Evolutionary conservation across 2,888 invertebrate species (phyloP), one percentile per base, ranked within the genome.

Genomic region (Nebria salina): DNA sequence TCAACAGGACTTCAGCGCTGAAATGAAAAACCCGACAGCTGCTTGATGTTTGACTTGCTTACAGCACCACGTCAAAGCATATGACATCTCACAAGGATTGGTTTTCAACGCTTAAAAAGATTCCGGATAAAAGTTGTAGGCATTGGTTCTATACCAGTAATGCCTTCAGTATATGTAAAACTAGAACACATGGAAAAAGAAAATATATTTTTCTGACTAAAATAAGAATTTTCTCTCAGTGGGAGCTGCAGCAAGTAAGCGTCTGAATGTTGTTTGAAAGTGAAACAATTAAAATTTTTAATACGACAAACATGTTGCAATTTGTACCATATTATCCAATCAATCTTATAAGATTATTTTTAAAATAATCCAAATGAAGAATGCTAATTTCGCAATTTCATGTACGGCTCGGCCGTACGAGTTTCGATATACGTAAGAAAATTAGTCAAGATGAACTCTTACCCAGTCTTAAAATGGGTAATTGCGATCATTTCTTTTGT

Each of bases 351-450:
- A 75, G 75, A 75, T 75, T 11, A 2, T 9, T 42, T 75, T 75
- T 15, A 11, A 75, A 20, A 11, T 54, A 75, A 64, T n/a, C 75
- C 13, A 15, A 75, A 43, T 15, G 25, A 43, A 75, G 26, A 42
- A 75, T 43, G 75, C 75, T 26, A 75, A 75, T 15, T 7, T 64
- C 43, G 75, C 75, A 9, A 13, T n/a, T 20, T 64, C 65, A 6
- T 43, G 65, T 75, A 11, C 20, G 82, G 9, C 65, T 84, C 4
- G 84, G 83, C 2, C 84, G 84, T 72, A 83, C 84, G 6, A 82
- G 82, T 11, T 79, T 75, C 6, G 82, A 81, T 8, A 78, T 83
- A 2, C 65, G 84, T 0, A 74, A 76, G n/a, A 82, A 83, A 13
- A 82, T 84, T 78, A 76, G 82, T 1, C 76, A 83, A 5, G 83